These are phyloP conservation scores for Tinea pellionella DNA, from an alignment of 2,888 invertebrate genomes.

Conservation along the genomic window DNA sequence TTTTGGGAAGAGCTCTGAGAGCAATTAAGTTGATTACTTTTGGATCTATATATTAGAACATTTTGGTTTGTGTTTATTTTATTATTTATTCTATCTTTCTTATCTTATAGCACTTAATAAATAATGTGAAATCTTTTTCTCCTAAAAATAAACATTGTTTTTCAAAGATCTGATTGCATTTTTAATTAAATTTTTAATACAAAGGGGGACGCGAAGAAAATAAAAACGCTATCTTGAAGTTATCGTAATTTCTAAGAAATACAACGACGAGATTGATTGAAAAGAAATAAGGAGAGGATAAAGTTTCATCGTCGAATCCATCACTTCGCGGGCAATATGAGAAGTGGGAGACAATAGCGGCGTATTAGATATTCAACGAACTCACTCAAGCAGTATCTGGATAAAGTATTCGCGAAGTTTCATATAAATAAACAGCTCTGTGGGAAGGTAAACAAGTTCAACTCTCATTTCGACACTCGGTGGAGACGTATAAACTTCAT, in stretches of 20 bases:
- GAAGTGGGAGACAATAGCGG: conserved; percentile 26
- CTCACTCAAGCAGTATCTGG: conserved; percentile 1
- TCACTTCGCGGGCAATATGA: conserved; percentile 28
- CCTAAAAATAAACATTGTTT: too few relatives aligned
- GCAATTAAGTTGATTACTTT: conserved; percentile 14
- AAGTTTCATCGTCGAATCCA: conserved; percentile 32
- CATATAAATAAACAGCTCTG: conserved; percentile 50
- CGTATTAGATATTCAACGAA: conserved; percentile 25
- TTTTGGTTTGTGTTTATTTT: too few relatives aligned
- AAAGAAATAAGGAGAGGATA: conserved; percentile 35
- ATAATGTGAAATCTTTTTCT: neutral
- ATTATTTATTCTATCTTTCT: too few relatives aligned
- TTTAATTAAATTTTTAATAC: too few relatives aligned
- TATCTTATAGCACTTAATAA: too few relatives aligned
- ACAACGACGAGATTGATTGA: conserved; percentile 29
- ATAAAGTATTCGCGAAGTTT: conserved; percentile 38
- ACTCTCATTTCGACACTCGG: conserved; percentile 56
- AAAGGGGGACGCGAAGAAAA: too few relatives aligned
- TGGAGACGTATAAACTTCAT: conserved; percentile 48
- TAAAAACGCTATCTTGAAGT: neutral
- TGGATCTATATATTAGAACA: too few relatives aligned
- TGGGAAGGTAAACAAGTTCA: conserved; percentile 51
- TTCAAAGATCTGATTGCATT: too few relatives aligned
- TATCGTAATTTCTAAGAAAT: neutral
- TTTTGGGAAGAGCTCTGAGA: conserved; percentile 2